Base-by-base conservation (phyloP, 2,888 invertebrate genomes). In the Athripsodes cinereus region DNA sequence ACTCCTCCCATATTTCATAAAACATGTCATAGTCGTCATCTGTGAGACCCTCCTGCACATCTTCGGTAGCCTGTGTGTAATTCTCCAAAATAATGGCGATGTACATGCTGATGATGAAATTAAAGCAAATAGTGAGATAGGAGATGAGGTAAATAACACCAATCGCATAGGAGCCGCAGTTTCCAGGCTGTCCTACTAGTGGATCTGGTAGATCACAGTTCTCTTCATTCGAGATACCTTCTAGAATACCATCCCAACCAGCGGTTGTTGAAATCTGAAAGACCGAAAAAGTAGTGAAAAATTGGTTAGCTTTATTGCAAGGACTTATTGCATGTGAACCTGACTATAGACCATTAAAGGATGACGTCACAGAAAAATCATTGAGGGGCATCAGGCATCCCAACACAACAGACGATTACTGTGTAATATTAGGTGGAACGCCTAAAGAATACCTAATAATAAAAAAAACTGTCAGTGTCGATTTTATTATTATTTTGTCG, bases 1-100 rank as follows among this genome's bases (percentile, higher is more conserved):
- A 97, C 73, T 95, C 90, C 76, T 97, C 96, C 97, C 97, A 98
- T 69, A 96, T 95, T 79, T 97, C 97, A 75, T 97, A 98, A 80
- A 96, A 97, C 95, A 97, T 96, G 74, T 97, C 97, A 79, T 97
- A 97, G 78, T 98, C 97, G 77, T 97, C 97, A 73, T 96, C 96
- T 58, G 96, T 97, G 64, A 96, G 83, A 69, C 97, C 97, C 75
- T 47, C 21, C 11, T 47, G 47, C 5, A 20, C 21, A 6, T 97
- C 97, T 76, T 97, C 96, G 63, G 96, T 96, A 64, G 97, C 97
- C 82, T 94, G 94, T 66, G 95, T 96, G 80, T 97, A 97, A 77
- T 97, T 97, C 80, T 97, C 97, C 79, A 97, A 87, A 75, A 98
- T 97, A 75, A 97, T 96, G 71, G 97, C 97, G 79, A 98, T 97